Conservation (phyloP, 2,888 invertebrate genomes). For the Noctua janthina region DNA sequence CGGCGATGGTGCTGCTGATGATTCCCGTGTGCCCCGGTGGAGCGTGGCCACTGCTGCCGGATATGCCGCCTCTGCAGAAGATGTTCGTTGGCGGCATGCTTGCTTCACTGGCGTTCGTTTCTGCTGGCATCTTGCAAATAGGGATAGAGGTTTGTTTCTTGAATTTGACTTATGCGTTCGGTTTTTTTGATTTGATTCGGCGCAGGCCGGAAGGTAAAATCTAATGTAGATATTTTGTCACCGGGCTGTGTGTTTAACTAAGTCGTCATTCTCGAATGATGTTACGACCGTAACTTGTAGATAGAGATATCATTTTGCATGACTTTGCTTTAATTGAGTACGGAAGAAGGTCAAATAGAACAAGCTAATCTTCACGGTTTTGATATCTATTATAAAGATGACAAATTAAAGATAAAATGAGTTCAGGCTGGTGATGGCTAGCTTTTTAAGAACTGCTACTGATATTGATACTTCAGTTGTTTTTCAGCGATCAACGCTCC, state of each 20-base stretch:
- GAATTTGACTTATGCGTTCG: neutral
- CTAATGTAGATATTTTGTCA: neutral
- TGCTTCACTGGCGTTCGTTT: slow-evolving; percentile 91
- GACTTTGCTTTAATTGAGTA: neutral
- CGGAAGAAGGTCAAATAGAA: neutral
- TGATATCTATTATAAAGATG: too few relatives aligned
- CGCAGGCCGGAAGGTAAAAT: neutral
- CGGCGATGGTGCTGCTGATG: slow-evolving; percentile 92
- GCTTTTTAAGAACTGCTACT: neutral
- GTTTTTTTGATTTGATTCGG: neutral
- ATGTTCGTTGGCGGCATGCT: slow-evolving; percentile 92
- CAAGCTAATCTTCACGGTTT: too few relatives aligned
- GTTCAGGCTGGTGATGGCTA: neutral
- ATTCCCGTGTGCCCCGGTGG: slow-evolving; percentile 92
- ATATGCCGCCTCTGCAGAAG: slow-evolving; percentile 91
- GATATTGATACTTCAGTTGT: neutral
- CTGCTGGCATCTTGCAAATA: slow-evolving; percentile 92
- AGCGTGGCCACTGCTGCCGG: slow-evolving; percentile 83
- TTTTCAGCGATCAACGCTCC: slow-evolving; percentile 83
- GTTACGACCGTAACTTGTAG: too few relatives aligned
- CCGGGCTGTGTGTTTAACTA: neutral
- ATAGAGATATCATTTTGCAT: neutral
- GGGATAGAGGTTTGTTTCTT: slow-evolving; percentile 81
- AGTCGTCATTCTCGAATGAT: too few relatives aligned
- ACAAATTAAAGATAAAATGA: neutral